Base-by-base conservation (phyloP, 2,113 vertebrate species). In the Burhinus bistriatus region DNA sequence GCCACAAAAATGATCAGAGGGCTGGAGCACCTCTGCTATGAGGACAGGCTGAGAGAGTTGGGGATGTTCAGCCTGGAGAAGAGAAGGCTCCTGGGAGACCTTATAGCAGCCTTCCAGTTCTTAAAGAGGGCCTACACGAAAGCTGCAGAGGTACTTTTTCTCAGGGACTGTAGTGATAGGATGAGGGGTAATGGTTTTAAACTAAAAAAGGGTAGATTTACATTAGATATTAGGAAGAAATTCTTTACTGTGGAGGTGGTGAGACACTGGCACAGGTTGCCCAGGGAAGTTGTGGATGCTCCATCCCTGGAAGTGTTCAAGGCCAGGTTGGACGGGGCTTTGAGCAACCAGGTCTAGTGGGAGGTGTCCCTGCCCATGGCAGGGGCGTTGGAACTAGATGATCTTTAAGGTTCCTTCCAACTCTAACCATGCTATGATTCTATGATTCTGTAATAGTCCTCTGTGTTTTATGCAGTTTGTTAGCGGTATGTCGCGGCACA, bases 401-500 rank as follows among this genome's bases (percentile, higher is more conserved):
- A 65, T 9, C 27, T 29, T 13, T 42, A 65, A 65, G 38, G 26
- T 20, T 11, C 38, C 26, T 14, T 65, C 62, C 27, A 65, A 30
- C 38, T 5, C 27, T 2, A 65, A 29, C 8, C 38, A 42, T 29
- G 20, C 62, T 42, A 19, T 29, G 27, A 23, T 61, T 58, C 57
- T n/a, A n/a, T 58, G 57, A 36, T 58, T 62, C 61, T 64, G 8
- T 64, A 29, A 40, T 64, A 47, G 21, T 72, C 23, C 29, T 49
- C 64, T 57, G 47, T 55, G 57, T 3, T 57, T 80, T 26, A 17
- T 30, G 16, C 16, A 15, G 57, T 64, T 57, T 71, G 45, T 22
- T 27, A 57, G 21, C 0, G 3, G 36, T 25, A 58, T 1, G 1
- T 45, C 4, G 4, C 11, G 45, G 51, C 55, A 69, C 34, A 36